phyloP scores from a whole-genome alignment of 2,888 invertebrate species.

The Rhyacophila evoluta region DNA sequence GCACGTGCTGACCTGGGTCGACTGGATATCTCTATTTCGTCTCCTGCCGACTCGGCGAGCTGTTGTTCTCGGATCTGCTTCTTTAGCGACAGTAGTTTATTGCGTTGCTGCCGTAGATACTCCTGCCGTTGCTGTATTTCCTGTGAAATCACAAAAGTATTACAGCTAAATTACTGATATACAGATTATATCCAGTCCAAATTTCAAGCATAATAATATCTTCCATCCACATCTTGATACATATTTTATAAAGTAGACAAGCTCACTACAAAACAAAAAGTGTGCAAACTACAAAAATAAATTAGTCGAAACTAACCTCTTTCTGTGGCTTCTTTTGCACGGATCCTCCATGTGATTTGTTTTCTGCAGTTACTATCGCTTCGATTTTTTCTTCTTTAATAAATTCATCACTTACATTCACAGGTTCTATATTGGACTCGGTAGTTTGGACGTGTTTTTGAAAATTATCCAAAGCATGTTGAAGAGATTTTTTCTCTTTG shows the following conservation, averaged over 20 bases:
- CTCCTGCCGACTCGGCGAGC: conserved; percentile 73
- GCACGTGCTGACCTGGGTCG: conserved; percentile 82
- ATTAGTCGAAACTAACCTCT: conserved; percentile 46
- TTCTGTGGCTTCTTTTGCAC: conserved; percentile 43
- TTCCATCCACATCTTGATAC: no score
- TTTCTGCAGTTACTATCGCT: neutral
- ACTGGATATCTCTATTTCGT: conserved; percentile 61
- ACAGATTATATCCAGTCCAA: no score
- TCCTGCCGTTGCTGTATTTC: conserved; percentile 85
- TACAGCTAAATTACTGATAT: no score
- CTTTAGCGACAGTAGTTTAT: conserved; percentile 90
- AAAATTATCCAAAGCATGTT: conserved; percentile 59
- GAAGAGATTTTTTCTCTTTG: conserved; percentile 60
- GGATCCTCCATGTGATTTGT: neutral
- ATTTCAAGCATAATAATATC: no score
- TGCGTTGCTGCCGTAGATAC: conserved; percentile 89
- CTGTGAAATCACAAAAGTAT: no score
- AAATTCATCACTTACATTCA: neutral
- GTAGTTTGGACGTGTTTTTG: conserved; percentile 39
- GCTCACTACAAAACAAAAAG: no score
- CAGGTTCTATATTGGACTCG: conserved; percentile 17
- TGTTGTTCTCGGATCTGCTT: conserved; percentile 87
- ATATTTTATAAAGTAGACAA: no score
- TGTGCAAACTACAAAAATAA: no score
- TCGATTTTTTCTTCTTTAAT: conserved; percentile 25